phyloP scores from a whole-genome alignment of 2,888 invertebrate genomes.

The Drosophila phalerata region DNA sequence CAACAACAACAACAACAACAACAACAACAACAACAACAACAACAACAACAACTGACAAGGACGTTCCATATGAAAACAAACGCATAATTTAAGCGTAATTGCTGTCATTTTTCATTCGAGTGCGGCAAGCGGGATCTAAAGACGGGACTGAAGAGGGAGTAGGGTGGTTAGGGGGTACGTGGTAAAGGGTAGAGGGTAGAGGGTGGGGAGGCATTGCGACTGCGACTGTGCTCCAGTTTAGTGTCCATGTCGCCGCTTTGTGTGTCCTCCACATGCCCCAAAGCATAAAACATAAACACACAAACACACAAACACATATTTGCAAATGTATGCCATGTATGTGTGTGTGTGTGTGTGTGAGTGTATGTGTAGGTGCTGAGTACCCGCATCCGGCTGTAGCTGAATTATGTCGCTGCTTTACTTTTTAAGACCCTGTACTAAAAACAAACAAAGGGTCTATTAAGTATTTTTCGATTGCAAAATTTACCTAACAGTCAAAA shows the following conservation, averaged over 20 bases:
- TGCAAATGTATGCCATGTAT: not conserved
- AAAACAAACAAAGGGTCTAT: not conserved
- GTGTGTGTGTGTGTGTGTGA: not conserved
- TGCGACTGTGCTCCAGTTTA: conserved; percentile 62
- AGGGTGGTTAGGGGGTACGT: not conserved
- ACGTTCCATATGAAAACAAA: conserved; percentile 79
- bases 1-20: conserved; percentile 49
- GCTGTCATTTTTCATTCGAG: conserved; percentile 81
- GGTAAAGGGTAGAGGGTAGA: not conserved
- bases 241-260: conserved; percentile 58
- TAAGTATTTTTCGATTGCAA: no score
- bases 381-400: conserved; percentile 67
- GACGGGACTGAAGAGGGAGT: not conserved
- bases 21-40: conserved; percentile 43
- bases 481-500: no score
- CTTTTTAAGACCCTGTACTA: not conserved
- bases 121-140: conserved; percentile 30
- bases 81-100: conserved; percentile 83
- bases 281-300: conserved; percentile 7
- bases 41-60: conserved; percentile 62
- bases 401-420: conserved; percentile 64
- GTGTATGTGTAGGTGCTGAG: conserved; percentile 22
- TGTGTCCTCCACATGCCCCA: conserved; percentile 42
- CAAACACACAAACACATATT: not conserved
- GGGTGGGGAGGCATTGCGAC: conserved; percentile 5